Evolutionary conservation across 2,113 vertebrate genomes (phyloP).

Genomic region (Agapornis roseicollis): DNA sequence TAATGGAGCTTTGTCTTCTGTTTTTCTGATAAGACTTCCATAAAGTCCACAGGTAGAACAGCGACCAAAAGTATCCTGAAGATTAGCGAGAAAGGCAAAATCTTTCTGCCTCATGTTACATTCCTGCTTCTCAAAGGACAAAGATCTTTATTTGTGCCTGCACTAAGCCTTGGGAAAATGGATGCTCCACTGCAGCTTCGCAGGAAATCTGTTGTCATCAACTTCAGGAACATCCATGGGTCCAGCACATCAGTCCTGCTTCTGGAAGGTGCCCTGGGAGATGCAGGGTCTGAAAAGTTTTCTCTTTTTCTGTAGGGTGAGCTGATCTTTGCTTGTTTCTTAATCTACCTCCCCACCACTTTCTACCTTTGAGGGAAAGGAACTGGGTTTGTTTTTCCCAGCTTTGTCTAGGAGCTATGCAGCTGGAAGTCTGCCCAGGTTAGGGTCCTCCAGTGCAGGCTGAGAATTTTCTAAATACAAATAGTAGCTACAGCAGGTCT

Average conservation of each 20-base stretch:
- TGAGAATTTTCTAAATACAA: not conserved
- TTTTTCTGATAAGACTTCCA: not conserved
- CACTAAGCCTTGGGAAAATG: not conserved
- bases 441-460: not conserved
- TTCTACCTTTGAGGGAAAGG: not conserved
- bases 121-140: not conserved
- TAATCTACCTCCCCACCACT: not conserved
- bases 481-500: not conserved
- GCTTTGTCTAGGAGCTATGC: not conserved
- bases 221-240: not conserved
- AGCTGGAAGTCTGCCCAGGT: not conserved
- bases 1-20: not conserved
- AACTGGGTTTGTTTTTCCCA: not conserved
- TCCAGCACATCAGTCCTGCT: not conserved
- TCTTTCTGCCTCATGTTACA: not conserved
- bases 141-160: not conserved
- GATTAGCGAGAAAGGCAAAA: not conserved
- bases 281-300: not conserved
- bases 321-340: not conserved
- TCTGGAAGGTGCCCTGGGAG: not conserved
- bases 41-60: not conserved
- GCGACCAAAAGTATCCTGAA: not conserved
- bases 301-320: accelerated
- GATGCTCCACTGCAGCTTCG: not conserved
- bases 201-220: not conserved